A percentile compares a stretch with the other conserved stretches of the same genome.
phyloP scores from a whole-genome alignment of 2,113 vertebrate genomes.

The Dolichotis patagonum region DNA sequence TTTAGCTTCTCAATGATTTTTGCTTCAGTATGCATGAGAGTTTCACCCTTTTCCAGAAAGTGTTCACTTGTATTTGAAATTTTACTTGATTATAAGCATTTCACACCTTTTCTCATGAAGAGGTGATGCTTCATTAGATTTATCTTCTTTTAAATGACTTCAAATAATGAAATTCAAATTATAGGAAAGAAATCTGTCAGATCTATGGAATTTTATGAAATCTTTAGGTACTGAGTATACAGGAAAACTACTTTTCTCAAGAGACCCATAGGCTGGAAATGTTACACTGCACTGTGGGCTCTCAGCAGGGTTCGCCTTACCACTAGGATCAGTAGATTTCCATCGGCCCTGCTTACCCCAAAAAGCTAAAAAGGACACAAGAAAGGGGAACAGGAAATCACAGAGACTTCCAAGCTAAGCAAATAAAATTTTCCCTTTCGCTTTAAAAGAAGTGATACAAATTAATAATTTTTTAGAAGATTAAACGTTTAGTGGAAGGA shows the following conservation, averaged over 20 bases:
- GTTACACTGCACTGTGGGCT: not conserved
- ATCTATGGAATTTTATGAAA: slow-evolving; percentile 17
- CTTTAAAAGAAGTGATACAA: slow-evolving; percentile 29
- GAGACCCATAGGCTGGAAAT: not conserved
- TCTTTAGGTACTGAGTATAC: not conserved
- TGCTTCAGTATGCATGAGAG: not conserved
- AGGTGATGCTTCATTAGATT: not conserved
- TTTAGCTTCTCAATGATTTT: not conserved
- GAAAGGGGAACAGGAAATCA: slow-evolving; percentile 19
- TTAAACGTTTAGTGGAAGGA: not conserved
- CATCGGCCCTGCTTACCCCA: not conserved
- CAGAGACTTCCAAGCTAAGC: not conserved
- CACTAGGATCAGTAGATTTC: not conserved
- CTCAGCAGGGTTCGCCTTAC: not conserved
- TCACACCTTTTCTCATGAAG: not conserved
- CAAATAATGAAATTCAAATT: not conserved
- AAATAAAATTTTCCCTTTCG: slow-evolving; percentile 42
- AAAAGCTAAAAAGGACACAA: not conserved
- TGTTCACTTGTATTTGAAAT: not conserved
- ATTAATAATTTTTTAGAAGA: slow-evolving; percentile 34
- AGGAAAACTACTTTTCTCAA: slow-evolving; percentile 46
- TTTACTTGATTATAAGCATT: not conserved
- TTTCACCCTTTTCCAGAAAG: not conserved
- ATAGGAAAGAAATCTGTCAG: not conserved
- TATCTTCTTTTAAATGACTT: slow-evolving; percentile 32